A percentile compares a stretch with the other conserved stretches of the same genome.
Evolutionary conservation across 2,113 vertebrate genomes (phyloP).

Genomic region (Tragulus kanchil): DNA sequence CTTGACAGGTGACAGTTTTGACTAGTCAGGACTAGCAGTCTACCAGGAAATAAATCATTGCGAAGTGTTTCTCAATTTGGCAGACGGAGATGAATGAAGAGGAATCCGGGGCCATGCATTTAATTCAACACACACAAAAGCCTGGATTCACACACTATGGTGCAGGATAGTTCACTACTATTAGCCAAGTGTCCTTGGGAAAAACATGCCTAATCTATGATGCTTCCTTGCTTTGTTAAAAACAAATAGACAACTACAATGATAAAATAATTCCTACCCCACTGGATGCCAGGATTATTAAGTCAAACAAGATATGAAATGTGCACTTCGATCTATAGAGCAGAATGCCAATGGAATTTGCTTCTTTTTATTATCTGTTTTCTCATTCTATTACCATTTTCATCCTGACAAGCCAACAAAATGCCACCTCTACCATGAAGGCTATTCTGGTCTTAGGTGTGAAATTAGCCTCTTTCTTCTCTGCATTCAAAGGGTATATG

Average conservation of each 20-base stretch:
- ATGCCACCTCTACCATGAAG: not conserved
- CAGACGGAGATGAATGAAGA: not conserved
- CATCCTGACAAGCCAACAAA: not conserved
- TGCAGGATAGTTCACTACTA: not conserved
- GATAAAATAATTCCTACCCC: not conserved
- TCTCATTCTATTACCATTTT: not conserved
- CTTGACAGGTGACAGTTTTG: not conserved
- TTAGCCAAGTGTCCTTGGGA: not conserved
- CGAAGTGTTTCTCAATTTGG: not conserved
- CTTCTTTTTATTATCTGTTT: not conserved
- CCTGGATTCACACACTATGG: not conserved
- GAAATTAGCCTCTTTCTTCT: not conserved
- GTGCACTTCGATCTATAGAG: no score
- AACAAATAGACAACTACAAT: not conserved
- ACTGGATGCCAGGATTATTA: not conserved
- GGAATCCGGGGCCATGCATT: not conserved
- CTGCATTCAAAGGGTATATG: not conserved
- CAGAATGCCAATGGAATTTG: accelerated
- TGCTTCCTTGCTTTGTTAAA: not conserved
- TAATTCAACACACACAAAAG: not conserved
- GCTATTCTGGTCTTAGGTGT: not conserved
- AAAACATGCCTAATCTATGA: not conserved
- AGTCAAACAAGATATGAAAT: not conserved
- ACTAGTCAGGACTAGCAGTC: not conserved
- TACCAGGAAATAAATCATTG: not conserved